These are phyloP conservation scores for Taurulus bubalis DNA, from an alignment of 2,113 vertebrate genomes.

Conservation along the genomic window DNA sequence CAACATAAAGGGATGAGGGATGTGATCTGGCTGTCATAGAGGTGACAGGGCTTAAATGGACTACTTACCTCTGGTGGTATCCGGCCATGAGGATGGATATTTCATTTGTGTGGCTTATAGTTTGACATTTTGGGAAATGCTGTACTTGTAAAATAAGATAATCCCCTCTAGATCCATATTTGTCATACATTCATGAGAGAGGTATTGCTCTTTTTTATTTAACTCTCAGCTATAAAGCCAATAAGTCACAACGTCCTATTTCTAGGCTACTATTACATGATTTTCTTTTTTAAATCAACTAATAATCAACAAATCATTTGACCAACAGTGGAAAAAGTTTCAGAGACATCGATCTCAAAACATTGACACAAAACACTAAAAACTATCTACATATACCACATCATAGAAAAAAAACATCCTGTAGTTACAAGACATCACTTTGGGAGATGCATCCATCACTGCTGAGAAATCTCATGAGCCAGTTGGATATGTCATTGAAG, in stretches of 20 bases:
- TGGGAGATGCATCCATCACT: conserved; percentile 52
- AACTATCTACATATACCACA: not conserved
- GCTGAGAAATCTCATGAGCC: conserved; percentile 45
- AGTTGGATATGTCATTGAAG: conserved; percentile 42
- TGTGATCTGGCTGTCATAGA: conserved; percentile 14
- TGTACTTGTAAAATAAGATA: not conserved
- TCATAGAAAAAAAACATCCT: conserved; percentile 22
- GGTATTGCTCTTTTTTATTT: not conserved
- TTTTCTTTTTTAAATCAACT: not conserved
- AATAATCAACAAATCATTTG: too few species aligned
- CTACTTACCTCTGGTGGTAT: not conserved
- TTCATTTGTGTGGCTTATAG: not conserved
- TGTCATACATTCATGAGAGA: not conserved
- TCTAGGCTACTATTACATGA: not conserved
- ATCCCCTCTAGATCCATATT: not conserved
- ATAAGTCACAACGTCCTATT: not conserved
- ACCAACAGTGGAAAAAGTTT: not conserved
- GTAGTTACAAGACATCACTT: conserved; percentile 35
- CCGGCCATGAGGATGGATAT: conserved; percentile 5
- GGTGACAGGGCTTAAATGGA: not conserved
- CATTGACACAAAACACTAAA: not conserved
- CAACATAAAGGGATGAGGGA: conserved; percentile 13
- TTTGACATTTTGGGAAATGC: not conserved
- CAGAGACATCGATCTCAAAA: not conserved
- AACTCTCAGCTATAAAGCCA: not conserved